A percentile compares a stretch with the other conserved stretches of the same genome.
Evolutionary conservation across 2,113 vertebrate genomes (phyloP).

Genomic region (Melospiza melodia): DNA sequence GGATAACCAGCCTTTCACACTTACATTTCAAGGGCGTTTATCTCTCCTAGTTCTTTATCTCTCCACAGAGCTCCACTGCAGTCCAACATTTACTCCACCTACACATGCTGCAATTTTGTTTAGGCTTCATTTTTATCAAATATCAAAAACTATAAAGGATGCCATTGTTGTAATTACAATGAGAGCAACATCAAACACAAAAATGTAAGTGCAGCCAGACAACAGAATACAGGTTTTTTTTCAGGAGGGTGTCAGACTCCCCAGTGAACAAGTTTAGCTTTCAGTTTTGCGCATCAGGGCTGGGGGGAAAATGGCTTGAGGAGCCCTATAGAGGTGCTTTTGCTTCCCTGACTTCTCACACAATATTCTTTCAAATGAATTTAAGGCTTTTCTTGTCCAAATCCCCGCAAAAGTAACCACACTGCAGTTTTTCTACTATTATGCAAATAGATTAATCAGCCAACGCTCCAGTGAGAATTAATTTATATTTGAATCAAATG

Average conservation of each 20-base stretch:
- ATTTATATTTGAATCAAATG: slow-evolving; percentile 95
- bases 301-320: not conserved
- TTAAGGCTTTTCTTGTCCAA: slow-evolving; percentile 79
- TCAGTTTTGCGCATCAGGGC: not conserved
- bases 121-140: not conserved
- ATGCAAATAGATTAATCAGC: slow-evolving; percentile 96
- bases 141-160: not conserved
- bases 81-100: not conserved
- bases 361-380: slow-evolving; percentile 77
- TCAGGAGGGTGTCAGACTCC: not conserved
- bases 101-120: not conserved
- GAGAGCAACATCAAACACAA: not conserved
- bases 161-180: not conserved
- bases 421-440: slow-evolving; percentile 85
- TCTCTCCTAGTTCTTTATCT: not conserved
- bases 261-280: not conserved
- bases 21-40: not conserved
- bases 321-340: slow-evolving; percentile 59
- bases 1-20: not conserved
- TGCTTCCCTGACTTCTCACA: slow-evolving; percentile 77
- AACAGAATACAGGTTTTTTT: not conserved
- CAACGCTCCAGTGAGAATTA: slow-evolving; percentile 94
- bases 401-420: slow-evolving; percentile 75
- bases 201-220: not conserved
- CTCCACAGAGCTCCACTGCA: not conserved